Base-by-base conservation (phyloP, 2,797 vertebrate species). In the Gymnocypris eckloni region DNA sequence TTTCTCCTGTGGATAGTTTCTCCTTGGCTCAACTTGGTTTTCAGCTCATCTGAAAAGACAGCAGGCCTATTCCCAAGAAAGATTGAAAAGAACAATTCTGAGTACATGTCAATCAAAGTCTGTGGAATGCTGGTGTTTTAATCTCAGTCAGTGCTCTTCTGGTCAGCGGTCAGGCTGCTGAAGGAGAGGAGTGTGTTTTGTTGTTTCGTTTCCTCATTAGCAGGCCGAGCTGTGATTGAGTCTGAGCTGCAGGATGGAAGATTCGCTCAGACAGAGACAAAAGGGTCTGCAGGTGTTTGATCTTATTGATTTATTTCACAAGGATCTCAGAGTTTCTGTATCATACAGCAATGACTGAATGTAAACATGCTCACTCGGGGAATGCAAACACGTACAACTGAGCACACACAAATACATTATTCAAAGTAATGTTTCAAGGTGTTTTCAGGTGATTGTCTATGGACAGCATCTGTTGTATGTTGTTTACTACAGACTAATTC, bases 231-330 rank as follows among this genome's bases (percentile, higher is more conserved):
- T 45, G 54, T 48, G 33, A 67, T 52, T 69, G 69, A 48, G 64
- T 25, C 45, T 33, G 39, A 33, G 66, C 8, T n/a, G 28, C 39
- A 43, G 18, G 61, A 82, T 54, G 7, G 33, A 59, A 82, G 25
- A 33, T 77, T 56, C 37, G 39, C 54, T 82, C 80, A 79, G 72
- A 56, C 79, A 82, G 52, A 87, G 86, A 84, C 59, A 64, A 77
- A 75, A 86, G 66, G 83, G 79, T 48, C 71, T 54, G 80, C 45
- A 69, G 25, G 61, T 87, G 79, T 90, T 91, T 90, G 82, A 92
- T 91, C 70, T 80, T 67, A 86, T 83, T 88, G 87, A 89, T 89
- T 86, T 75, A 64, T 52, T 87, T 83, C 88, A 78, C 52, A 67
- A 43, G 61, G 83, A 70, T 61, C 72, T 73, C 52, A 61, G 56